phyloP scores from a whole-genome alignment of 2,888 invertebrate genomes.

The Pherbina coryleti region DNA sequence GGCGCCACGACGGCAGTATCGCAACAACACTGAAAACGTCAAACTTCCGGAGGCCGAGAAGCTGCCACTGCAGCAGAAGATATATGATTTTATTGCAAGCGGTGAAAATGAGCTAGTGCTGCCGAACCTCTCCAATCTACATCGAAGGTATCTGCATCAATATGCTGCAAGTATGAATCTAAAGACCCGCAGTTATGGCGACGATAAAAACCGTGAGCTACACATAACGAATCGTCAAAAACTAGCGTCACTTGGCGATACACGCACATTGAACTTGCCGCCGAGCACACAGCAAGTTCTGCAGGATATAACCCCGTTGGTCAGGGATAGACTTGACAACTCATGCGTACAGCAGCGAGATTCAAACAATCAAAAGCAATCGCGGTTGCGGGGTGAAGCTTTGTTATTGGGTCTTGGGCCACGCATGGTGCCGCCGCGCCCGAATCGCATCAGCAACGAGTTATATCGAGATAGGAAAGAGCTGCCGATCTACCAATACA shows the following conservation, averaged over 20 bases:
- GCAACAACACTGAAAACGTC: slow-evolving; percentile 6
- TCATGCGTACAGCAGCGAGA: slow-evolving; percentile 27
- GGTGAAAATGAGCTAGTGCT: slow-evolving; percentile 49
- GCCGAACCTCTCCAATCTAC: slow-evolving; percentile 47
- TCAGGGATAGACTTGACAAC: not conserved
- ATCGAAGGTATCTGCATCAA: slow-evolving; percentile 58
- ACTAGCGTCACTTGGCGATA: slow-evolving; percentile 41
- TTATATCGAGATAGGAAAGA: slow-evolving; percentile 52
- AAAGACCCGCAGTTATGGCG: slow-evolving; percentile 56
- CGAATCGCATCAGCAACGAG: slow-evolving; percentile 39
- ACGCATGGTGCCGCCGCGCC: slow-evolving; percentile 55
- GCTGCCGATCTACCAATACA: slow-evolving; percentile 58
- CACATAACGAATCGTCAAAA: slow-evolving; percentile 52
- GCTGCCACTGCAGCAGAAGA: slow-evolving; percentile 47
- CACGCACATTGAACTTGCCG: slow-evolving; percentile 46
- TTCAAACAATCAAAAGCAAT: slow-evolving; percentile 31
- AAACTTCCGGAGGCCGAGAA: slow-evolving; percentile 16
- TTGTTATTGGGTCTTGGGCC: slow-evolving; percentile 50
- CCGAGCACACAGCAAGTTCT: slow-evolving; percentile 45
- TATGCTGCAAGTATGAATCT: slow-evolving; percentile 55
- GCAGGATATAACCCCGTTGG: slow-evolving; percentile 43
- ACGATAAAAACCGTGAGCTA: slow-evolving; percentile 51
- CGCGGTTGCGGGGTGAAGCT: slow-evolving; percentile 50
- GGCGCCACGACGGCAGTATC: slow-evolving; percentile 21
- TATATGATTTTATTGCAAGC: slow-evolving; percentile 55